Conservation (phyloP, 2,888 invertebrate genomes). For the Dasysyrphus albostriatus region DNA sequence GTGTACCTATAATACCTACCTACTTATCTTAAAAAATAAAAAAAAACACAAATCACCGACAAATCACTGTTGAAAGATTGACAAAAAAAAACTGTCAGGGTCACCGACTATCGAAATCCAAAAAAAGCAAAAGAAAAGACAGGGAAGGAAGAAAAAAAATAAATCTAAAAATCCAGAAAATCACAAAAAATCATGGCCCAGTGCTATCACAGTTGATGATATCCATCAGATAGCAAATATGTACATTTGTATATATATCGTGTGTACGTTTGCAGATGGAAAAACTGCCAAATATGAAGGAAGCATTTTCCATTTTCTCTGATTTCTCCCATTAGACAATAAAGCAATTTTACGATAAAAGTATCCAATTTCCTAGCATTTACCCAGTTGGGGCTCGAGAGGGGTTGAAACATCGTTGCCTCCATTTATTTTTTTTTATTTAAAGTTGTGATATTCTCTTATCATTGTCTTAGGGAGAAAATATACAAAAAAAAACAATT, state of each 20-base stretch:
- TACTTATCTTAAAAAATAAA: not conserved
- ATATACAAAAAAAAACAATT: not conserved
- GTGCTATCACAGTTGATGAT: constrained; percentile 3
- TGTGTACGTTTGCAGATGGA: not conserved
- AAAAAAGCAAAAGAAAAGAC: not conserved
- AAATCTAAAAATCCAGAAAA: not conserved
- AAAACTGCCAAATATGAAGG: constrained; percentile 1
- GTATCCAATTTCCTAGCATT: constrained; percentile 34
- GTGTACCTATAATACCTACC: too few relatives aligned
- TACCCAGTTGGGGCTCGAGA: not conserved
- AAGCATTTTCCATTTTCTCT: constrained; percentile 7
- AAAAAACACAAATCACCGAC: constrained; percentile 1
- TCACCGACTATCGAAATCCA: not conserved
- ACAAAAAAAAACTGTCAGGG: not conserved
- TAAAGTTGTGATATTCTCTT: not conserved
- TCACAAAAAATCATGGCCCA: not conserved
- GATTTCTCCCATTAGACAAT: constrained; percentile 25
- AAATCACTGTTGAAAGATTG: not conserved
- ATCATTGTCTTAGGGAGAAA: not conserved
- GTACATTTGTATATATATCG: not conserved
- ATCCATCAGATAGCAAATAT: not conserved
- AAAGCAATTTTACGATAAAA: constrained; percentile 40
- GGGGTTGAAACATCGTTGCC: not conserved
- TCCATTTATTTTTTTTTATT: not conserved
- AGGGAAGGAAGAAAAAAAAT: not conserved